Evolutionary conservation across 2,113 vertebrate genomes (phyloP), one percentile per base, ranked within the genome.

Genomic region (Mirounga angustirostris): DNA sequence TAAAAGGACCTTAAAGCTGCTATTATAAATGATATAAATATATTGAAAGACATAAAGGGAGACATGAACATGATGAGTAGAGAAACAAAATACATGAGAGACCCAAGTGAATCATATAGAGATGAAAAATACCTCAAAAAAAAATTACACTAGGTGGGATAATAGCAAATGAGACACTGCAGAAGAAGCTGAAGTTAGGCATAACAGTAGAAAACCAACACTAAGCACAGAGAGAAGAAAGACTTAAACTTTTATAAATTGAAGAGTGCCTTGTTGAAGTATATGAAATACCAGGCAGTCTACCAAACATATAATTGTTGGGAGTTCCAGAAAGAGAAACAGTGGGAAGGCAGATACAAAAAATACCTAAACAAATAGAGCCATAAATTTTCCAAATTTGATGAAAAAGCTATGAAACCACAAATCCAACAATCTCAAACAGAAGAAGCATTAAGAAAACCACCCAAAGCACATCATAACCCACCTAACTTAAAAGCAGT

Each of bases 311-410:
- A 36, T 28, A 83, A 92, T 30, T 92, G 67, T 69, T 69, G 33
- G 14, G 73, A 67, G 52, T 71, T 86, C n/a, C 73, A 79, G 63
- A 92, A 95, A 91, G 73, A 80, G 11, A 67, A 67, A 85, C 22
- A 8, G 14, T 59, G 7, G 24, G 71, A 85, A 52, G 43, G 11
- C 33, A 46, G 65, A 50, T n/a, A 61, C 7, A 52, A 91, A 91
- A 87, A 76, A 67, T 87, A 87, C 36, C 85, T 85, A n/a, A 63
- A 61, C 56, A 85, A 92, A 74, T 56, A 95, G 88, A 90, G 33
- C 18, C 54, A 91, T 24, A 94, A 73, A 15, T 30, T 65, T 85
- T 74, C 46, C 56, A 79, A 59, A 86, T 91, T 91, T 71, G 61
- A 69, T 52, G 52, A 79, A 85, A 92, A 50, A 91, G 50, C 33